Evolutionary conservation across 1,140 invertebrate genomes (phyloP).

Genomic region (Charaxes varanes): DNA sequence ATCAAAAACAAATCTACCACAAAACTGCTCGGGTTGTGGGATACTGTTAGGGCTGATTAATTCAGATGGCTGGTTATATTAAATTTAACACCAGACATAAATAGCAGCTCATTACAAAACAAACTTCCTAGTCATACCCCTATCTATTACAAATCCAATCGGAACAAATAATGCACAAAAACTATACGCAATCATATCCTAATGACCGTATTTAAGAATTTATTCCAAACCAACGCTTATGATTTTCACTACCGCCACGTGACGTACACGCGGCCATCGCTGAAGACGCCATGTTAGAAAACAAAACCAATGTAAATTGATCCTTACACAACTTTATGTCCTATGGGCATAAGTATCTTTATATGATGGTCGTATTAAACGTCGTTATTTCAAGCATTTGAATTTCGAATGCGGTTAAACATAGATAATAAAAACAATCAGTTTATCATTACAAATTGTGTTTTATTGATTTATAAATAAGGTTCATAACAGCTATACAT

Average conservation of each 20-base stretch:
- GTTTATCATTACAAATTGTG: conserved; percentile 12
- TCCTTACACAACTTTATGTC: not conserved
- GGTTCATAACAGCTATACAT: too few species aligned
- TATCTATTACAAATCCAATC: conserved; percentile 55
- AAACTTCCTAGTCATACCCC: conserved; percentile 32
- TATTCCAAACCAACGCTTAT: conserved; percentile 59
- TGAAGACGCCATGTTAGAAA: conserved; percentile 40
- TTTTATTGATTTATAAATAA: conserved; percentile 22
- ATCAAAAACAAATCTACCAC: too few species aligned
- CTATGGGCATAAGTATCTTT: conserved; percentile 1
- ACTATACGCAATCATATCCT: conserved; percentile 54
- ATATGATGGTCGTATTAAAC: conserved; percentile 33
- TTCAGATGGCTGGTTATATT: too few species aligned
- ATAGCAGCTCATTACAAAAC: conserved; percentile 6
- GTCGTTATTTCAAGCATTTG: conserved; percentile 58
- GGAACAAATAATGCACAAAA: conserved; percentile 39
- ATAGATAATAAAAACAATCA: conserved; percentile 1
- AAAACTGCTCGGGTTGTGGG: not conserved
- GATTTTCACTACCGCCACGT: conserved; percentile 52
- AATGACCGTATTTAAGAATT: conserved; percentile 64
- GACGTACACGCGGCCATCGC: conserved; percentile 42
- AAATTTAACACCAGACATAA: too few species aligned
- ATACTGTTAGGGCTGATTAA: not conserved
- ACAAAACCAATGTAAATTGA: conserved; percentile 27
- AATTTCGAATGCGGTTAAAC: conserved; percentile 41